Base-by-base conservation (phyloP, 1,140 invertebrate genomes). In the Brachionus koreanus region DNA sequence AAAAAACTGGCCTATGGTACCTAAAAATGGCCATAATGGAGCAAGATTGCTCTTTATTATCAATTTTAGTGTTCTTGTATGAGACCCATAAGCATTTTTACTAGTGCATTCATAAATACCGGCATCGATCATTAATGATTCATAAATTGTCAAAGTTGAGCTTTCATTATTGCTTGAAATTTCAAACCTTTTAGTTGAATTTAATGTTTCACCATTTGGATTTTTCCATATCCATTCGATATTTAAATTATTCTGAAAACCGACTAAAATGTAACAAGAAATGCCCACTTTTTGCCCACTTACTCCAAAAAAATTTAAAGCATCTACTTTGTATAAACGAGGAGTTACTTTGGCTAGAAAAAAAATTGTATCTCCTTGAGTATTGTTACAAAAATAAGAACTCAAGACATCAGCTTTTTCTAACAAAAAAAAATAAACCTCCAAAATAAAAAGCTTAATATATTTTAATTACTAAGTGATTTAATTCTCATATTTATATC, bases 21-120 rank as follows among this genome's bases (percentile, higher is more conserved):
- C 76, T 13, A 79, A 61, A 65, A 79, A 79, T 5, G 76, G 76
- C 76, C 76, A 79, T 37, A 79, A 42, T 29, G 76, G 76, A 23
- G 76, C 49, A 16, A 79, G 39, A 61, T 79, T 57, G 16, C 76
- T 79, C 33, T 79, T 79, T 23, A 79, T 29, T 4, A 37, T 9
- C 6, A 79, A 42, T 19, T 57, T 79, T 12, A 42, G 1, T 2
- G 5, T 37, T 57, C 76, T 16, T 9, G n/a, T 9, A 79, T 79
- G 49, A 25, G n/a, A 19, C 25, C 76, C 76, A 29, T 25, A 79
- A 10, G 23, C 3, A 43, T 79, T 79, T 1, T 10, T 6, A n/a
- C 35, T 49, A 19, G 12, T 33, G 10, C 76, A 79, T 12, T 61
- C 23, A 65, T 79, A 79, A 29, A 16, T 3, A 12, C 76, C 76